Percentiles rank a stretch among this genome's conserved stretches.
Conservation (phyloP, 2,113 vertebrate species). For the Apistogramma diplotaenia region DNA sequence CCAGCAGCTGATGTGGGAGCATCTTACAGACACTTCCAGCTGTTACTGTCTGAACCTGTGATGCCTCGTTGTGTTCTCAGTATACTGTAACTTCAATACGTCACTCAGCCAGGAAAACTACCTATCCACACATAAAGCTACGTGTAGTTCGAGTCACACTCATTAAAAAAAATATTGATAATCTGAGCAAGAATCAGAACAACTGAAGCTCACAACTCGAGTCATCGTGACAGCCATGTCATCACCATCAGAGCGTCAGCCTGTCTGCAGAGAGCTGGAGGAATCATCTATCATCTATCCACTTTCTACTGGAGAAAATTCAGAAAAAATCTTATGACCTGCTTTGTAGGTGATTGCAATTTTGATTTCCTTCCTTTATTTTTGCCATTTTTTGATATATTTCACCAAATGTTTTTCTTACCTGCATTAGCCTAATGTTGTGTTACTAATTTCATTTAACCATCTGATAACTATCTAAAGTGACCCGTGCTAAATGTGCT, state of each 20-base stretch:
- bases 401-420: too few species aligned
- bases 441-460: background rate
- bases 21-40: background rate
- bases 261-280: background rate
- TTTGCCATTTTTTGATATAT: too few species aligned
- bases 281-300: too few species aligned
- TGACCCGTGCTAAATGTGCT: background rate
- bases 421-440: background rate
- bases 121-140: background rate
- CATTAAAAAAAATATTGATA: background rate
- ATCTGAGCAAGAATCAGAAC: background rate
- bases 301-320: background rate
- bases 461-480: background rate
- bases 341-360: too few species aligned
- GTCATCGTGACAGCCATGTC: background rate
- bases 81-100: background rate
- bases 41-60: background rate
- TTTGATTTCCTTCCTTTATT: too few species aligned
- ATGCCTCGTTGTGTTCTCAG: background rate
- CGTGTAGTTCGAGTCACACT: background rate
- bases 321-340: too few species aligned
- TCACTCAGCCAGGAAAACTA: background rate
- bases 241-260: background rate
- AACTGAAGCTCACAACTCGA: background rate
- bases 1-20: background rate